Base-by-base conservation (phyloP, 2,113 vertebrate genomes). In the Arothron firmamentum region DNA sequence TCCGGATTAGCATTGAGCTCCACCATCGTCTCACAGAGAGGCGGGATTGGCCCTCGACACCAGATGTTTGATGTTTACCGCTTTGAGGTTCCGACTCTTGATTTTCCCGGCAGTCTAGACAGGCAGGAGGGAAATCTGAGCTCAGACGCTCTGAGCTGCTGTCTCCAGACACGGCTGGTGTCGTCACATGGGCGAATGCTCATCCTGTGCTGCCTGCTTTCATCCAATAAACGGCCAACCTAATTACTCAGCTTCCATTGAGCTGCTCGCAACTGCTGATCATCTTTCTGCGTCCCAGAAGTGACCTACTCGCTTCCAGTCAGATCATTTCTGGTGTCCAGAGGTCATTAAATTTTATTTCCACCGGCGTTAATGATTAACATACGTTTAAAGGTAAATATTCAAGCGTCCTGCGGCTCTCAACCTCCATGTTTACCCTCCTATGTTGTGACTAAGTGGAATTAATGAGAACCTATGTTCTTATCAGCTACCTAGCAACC, bases 401-500 rank as follows among this genome's bases (percentile, higher is more conserved):
- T 6, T 41, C 10, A 41, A 54, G 54, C 59, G 51, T 71, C 68
- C 60, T 2, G 13, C 28, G 14, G 68, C 66, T 72, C 46, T 41
- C 66, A 28, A 49, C 63, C 67, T 20, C 65, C 65, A 48, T 23
- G 43, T 52, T 41, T 38, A 60, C 55, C 55, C 46, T 34, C 42
- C 63, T 38, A 74, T 4, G 5, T 57, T 5, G 9, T 57, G 52
- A 17, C 78, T 67, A 62, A 74, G 81, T 65, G 62, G 75, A 82
- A 79, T 85, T 78, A 88, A 85, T 55, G 73, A 62, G 63, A 56
- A 52, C 65, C 59, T 38, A 38, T 64, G 75, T 82, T 79, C 66
- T 75, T 79, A 83, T 83, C 74, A 71, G 67, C 80, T 67, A 62
- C 76, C 83, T 69, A 78, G 78, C 78, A 82, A 86, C 82, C 77